Base-by-base conservation (phyloP, 2,888 invertebrate genomes). In the Helobdella robusta region DNA sequence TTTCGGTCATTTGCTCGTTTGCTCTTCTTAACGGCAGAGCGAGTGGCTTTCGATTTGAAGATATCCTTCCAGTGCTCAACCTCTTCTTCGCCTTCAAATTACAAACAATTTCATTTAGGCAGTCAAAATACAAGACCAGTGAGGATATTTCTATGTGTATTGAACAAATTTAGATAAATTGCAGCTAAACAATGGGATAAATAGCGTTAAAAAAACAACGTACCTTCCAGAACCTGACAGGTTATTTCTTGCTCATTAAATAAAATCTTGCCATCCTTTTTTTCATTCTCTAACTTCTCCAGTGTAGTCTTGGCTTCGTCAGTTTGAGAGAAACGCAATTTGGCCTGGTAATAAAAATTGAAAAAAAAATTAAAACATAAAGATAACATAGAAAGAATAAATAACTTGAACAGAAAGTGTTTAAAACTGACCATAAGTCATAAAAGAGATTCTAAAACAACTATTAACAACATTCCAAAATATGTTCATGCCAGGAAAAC, bases 21-120 rank as follows among this genome's bases (percentile, higher is more conserved):
- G 20, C 56, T 32, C n/a, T 32, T 32, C 32, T 56, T 56, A n/a
- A n/a, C 32, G 25, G 28, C n/a, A 15, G 44, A 15, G 11, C 44
- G 44, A 8, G 36, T n/a, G 25, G 44, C 52, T 35, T 65, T 61
- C 2, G 60, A 56, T 48, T 59, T 54, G 63, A 67, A 66, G 46
- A 69, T 46, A 2, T 65, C 65, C 32, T 67, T 67, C 71, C 71
- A 71, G 56, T 69, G 67, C 1, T 68, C 50, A 15, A 69, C n/a
- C 44, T 71, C 71, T 40, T 70, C 72, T 1, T 72, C 70, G 48
- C 72, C 72, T 70, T 5, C 5, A 56, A 56, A 20, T 50, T 50
- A 2, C n/a, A 11, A n/a, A 56, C 5, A 25, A n/a, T 25, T 25
- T 56, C 18, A 56, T 25, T 56, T 4, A 4, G n/a, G n/a, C n/a